Evolutionary conservation across 2,888 invertebrate genomes (phyloP), one percentile per base, ranked within the genome.

Genomic region (Aleiodes leptofemur): DNA sequence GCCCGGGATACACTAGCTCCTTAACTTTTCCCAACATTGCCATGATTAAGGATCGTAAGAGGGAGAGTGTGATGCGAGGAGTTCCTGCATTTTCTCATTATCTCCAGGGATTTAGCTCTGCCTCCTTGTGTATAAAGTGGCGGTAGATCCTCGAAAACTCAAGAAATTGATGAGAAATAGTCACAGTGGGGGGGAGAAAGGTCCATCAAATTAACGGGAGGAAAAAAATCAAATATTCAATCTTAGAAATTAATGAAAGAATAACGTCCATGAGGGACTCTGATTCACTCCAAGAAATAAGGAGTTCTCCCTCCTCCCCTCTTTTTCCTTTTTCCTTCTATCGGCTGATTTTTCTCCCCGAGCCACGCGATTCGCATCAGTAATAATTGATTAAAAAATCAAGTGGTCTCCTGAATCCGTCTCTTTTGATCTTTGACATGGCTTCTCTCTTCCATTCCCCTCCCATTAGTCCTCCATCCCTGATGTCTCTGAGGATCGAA

Each of bases 31-130:
- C 76, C 76, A 76, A 78, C 78, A 82, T 81, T 78, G 78, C 78
- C 76, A 77, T 82, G 82, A 84, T 83, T 83, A 82, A 83, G 43
- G 80, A 81, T 79, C 76, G 79, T 78, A 75, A 76, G 76, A 76
- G 72, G 76, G 76, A 72, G 48, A 64, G 68, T 73, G 48, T 56
- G 74, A 69, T 3, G 59, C 34, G 72, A 53, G 69, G 82, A 79
- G 79, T 81, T 83, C 81, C 81, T 83, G 81, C 79, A 83, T 84
- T 84, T 84, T 84, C 84, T 84, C 84, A 84, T 84, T 84, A 84
- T 82, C 82, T 72, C 50, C 43, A 5, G 43, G 71, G 77, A 31
- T 76, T 68, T 68, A 29, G 31, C 48, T 73, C 48, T 59, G 78
- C 74, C 56, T 78, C 72, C 66, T 66, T 69, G 69, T 73, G 57